Evolutionary conservation across 2,888 invertebrate genomes (phyloP), one percentile per base, ranked within the genome.

Genomic region (Melieria crassipennis): DNA sequence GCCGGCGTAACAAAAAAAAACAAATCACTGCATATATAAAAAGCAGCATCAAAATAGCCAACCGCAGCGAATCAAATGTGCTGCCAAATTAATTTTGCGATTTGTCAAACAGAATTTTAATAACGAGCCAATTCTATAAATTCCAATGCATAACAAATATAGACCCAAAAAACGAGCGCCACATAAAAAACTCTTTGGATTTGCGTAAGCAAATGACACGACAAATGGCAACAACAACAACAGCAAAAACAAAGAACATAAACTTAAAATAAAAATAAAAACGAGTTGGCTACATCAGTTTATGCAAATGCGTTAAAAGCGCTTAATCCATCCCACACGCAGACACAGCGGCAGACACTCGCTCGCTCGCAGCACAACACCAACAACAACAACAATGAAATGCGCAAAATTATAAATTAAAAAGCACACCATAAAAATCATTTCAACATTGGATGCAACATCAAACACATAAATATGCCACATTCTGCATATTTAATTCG

Each of bases 71-170:
- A 4, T 7, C 10, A 2, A 42, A 47, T 48, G 58, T 45, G 55
- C 7, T 52, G 46, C 47, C 62, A 55, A 52, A 45, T 47, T 61
- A 69, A 62, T 62, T 69, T 56, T 52, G 68, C 56, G 47, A 62
- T 56, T 69, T 69, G 68, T 62, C 68, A 69, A 62, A 62, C n/a
- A 52, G 30, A 30, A 10, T 57, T 16, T 30, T 66, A 48, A 69
- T 68, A 52, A 48, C n/a, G 46, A 45, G 52, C 46, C 11, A 62
- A 52, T 46, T 61, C 52, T 52, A 45, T 30, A 52, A 52, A 46
- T 6, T 4, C 42, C 56, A 7, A 30, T 48, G 7, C 30, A 48
- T 9, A 10, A 30, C 11, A 52, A 50, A 10, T 47, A 4, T 10
- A 50, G 13, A 10, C 10, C 48, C 45, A 13, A 7, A 9, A 52